Base-by-base conservation (phyloP, 64 coral and sea anemone species). In the Montipora cactus region DNA sequence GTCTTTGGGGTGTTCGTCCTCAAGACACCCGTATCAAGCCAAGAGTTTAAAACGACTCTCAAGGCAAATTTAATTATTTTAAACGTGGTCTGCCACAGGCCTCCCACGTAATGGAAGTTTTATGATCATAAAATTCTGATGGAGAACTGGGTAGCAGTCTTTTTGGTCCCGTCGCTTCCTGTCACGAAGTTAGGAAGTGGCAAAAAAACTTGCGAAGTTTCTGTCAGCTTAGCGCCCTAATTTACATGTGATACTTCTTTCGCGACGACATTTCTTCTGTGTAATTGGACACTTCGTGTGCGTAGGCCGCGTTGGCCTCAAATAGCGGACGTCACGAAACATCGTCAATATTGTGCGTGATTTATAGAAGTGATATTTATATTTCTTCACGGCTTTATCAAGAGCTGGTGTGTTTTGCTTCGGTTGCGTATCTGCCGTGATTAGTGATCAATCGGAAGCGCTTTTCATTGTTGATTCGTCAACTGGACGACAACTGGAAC, bases 331-430 rank as follows among this genome's bases (percentile, higher is more conserved):
- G 61, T 64, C 61, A 64, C 61, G 14, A 64, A 64, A 64, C 61
- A 55, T 55, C 52, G 52, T 37, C 37, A 37, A 55, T 10, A 4
- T 7, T 12, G 61, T 64, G 61, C 61, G 61, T 64, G 61, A 16
- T 64, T 64, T 12, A 8, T 57, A 57, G 8, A 15, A 12, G 47
- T 84, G 62, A 15, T 22, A 0, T 8, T 70, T 44, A 50, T 25
- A 12, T 6, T 62, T n/a, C 8, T 14, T 23, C 22, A 5, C n/a
- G 11, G 49, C 50, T 22, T 86, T 23, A 19, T 3, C 37, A 51
- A 51, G 44, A n/a, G 3, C 28, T 86, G 64, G 45, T 13, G 82
- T 68, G 37, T 84, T 66, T 28, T 48, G 61, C 68, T 86, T 86
- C 44, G 82, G 19, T 70, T 49, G 82, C 46, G 22, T 25, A 71